These are phyloP conservation scores for Labia minor DNA, from an alignment of 2,888 invertebrate genomes.

Conservation along the genomic window DNA sequence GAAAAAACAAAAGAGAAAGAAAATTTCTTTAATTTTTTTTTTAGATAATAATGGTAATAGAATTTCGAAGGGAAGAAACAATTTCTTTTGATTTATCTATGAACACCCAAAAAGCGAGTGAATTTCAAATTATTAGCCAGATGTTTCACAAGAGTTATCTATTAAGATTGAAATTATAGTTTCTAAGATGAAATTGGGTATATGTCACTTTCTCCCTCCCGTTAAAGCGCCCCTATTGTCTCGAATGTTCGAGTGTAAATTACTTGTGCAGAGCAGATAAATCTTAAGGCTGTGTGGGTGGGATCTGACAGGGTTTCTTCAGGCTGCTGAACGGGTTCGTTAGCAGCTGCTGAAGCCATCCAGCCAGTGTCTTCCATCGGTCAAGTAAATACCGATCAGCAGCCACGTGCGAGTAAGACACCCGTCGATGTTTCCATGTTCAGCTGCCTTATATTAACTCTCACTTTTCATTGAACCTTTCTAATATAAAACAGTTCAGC, in stretches of 20 bases:
- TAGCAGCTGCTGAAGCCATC: not conserved
- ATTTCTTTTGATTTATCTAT: not conserved
- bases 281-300: not conserved
- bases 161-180: not conserved
- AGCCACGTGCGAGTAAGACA: not conserved
- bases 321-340: not conserved
- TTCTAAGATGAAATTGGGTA: slow-evolving; percentile 3
- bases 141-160: not conserved
- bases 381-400: not conserved
- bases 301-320: not conserved
- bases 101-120: not conserved
- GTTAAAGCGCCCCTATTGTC: not conserved
- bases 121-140: not conserved
- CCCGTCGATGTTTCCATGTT: not conserved
- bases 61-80: too few species aligned
- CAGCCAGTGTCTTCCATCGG: not conserved
- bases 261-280: not conserved
- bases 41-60: too few species aligned
- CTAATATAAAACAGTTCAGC: too few species aligned
- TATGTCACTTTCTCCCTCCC: not conserved
- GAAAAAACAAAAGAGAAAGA: too few species aligned
- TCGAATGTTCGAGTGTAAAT: not conserved
- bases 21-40: too few species aligned
- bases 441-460: not conserved
- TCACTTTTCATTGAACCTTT: too few species aligned